These are phyloP conservation scores for Pteropus rufus DNA, from an alignment of 2,797 vertebrate species.

Conservation along the genomic window DNA sequence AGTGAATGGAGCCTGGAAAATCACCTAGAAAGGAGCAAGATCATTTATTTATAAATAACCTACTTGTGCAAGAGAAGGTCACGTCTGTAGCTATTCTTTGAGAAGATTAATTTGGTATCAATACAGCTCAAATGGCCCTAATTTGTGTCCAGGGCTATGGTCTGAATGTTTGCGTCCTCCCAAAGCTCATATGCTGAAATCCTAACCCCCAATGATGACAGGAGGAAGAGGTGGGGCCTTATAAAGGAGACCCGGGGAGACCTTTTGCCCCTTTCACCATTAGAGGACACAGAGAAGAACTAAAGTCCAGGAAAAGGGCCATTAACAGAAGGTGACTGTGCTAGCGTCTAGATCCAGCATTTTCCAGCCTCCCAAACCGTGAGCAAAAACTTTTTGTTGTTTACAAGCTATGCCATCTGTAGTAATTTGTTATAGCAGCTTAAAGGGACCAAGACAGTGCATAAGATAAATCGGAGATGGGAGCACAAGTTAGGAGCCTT, in stretches of 20 bases:
- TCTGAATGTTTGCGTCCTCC: not conserved
- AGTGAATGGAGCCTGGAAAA: not conserved
- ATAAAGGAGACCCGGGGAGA: not conserved
- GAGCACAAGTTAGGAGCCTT: not conserved
- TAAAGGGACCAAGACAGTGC: not conserved
- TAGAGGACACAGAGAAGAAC: not conserved
- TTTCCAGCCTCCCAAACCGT: not conserved
- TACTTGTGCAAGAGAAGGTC: not conserved
- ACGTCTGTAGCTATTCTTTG: not conserved
- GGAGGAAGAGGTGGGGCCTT: not conserved
- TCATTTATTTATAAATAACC: not conserved
- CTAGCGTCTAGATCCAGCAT: not conserved
- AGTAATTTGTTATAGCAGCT: not conserved
- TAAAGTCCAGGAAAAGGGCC: not conserved
- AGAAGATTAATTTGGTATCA: not conserved
- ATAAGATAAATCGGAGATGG: not conserved
- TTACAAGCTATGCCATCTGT: not conserved
- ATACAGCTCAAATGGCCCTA: not conserved
- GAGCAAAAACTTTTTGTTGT: not conserved
- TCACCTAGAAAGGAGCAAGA: not conserved
- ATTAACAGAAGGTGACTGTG: not conserved
- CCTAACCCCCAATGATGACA: not conserved
- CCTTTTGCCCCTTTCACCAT: not conserved
- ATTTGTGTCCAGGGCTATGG: not conserved
- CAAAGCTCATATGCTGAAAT: not conserved